These are phyloP conservation scores for Aldrovandia affinis DNA, from an alignment of 2,797 vertebrate genomes.

Conservation along the genomic window DNA sequence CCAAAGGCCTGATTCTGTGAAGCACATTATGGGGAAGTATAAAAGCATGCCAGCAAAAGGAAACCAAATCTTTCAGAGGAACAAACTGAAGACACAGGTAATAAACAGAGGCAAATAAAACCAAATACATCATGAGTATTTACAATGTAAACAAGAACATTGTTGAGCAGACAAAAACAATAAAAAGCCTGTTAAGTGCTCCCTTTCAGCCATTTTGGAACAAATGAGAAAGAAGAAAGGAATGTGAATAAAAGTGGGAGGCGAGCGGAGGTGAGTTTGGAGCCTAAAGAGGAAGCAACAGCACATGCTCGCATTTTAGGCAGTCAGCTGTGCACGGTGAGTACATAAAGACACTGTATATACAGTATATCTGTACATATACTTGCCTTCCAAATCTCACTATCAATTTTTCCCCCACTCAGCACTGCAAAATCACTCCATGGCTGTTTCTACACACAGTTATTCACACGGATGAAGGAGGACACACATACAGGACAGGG, in stretches of 20 bases:
- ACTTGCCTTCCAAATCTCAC: constrained; percentile 90
- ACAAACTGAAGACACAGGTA: not conserved
- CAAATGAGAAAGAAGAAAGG: not conserved
- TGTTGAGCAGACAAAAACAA: not conserved
- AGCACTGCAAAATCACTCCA: constrained; percentile 98
- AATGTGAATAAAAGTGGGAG: not conserved
- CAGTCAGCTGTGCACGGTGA: constrained; percentile 47
- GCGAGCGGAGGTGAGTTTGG: constrained; percentile 12
- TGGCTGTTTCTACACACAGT: constrained; percentile 91
- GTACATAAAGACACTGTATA: constrained; percentile 37
- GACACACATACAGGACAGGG: constrained; percentile 69
- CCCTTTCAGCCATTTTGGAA: not conserved
- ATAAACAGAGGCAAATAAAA: not conserved
- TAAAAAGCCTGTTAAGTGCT: constrained; percentile 4
- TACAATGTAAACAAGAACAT: not conserved
- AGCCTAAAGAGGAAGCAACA: constrained; percentile 55
- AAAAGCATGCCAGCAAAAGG: constrained; percentile 33
- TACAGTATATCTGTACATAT: constrained; percentile 53
- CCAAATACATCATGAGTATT: too few species aligned
- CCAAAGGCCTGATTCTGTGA: not conserved
- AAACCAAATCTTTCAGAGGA: not conserved
- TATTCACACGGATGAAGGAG: constrained; percentile 78
- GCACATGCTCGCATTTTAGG: constrained; percentile 63
- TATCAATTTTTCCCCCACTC: constrained; percentile 99
- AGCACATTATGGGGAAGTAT: not conserved